phyloP scores from a whole-genome alignment of 2,888 invertebrate species.

The Acheta domesticus region DNA sequence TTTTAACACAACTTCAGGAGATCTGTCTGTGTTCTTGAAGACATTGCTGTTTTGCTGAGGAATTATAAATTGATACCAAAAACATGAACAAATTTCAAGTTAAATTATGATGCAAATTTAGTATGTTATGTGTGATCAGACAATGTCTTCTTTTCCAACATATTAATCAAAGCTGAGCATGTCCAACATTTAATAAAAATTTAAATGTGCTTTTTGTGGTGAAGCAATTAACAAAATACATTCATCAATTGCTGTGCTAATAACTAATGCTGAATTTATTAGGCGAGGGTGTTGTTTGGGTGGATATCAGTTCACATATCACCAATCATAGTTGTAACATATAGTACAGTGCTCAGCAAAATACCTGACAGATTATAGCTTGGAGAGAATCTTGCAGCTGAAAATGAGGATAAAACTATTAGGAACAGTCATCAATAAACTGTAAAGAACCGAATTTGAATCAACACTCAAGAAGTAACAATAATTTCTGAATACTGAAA shows the following conservation, averaged over 20 bases:
- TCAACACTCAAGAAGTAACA: too few relatives aligned
- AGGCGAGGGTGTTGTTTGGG: constrained; percentile 18
- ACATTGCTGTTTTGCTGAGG: too few relatives aligned
- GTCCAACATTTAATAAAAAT: constrained; percentile 1
- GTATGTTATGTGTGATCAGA: neutral
- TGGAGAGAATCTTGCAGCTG: neutral
- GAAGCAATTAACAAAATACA: neutral
- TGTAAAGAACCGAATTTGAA: too few relatives aligned
- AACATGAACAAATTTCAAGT: too few relatives aligned
- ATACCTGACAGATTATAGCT: neutral
- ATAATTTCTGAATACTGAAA: too few relatives aligned
- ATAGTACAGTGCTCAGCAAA: neutral
- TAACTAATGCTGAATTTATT: constrained; percentile 2
- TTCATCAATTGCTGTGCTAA: constrained; percentile 2
- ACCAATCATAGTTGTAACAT: constrained; percentile 7
- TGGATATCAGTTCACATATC: constrained; percentile 9
- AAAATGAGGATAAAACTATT: neutral
- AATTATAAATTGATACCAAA: too few relatives aligned
- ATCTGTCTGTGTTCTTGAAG: too few relatives aligned
- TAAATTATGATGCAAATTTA: too few relatives aligned
- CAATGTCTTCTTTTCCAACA: neutral
- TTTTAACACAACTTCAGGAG: too few relatives aligned
- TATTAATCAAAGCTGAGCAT: neutral
- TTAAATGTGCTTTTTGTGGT: constrained; percentile 12
- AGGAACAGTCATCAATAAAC: too few relatives aligned